Evolutionary conservation across 2,888 invertebrate species (phyloP).

Genomic region (Synergus itoensis): DNA sequence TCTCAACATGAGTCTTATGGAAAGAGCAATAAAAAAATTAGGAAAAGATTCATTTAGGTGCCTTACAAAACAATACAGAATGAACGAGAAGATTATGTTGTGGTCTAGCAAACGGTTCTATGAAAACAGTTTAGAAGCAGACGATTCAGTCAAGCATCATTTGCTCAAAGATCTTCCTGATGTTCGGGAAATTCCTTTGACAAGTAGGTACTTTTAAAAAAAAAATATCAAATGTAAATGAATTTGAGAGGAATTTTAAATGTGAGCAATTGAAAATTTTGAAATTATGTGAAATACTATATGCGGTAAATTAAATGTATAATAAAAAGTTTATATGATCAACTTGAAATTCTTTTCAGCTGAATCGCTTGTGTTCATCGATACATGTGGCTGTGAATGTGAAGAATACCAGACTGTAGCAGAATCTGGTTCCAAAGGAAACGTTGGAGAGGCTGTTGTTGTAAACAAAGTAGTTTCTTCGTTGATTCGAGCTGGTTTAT

Average conservation of each 20-base stretch:
- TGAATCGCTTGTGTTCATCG: constrained; percentile 78
- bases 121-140: constrained; percentile 77
- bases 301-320: not conserved
- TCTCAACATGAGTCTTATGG: constrained; percentile 79
- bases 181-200: constrained; percentile 74
- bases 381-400: constrained; percentile 80
- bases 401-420: constrained; percentile 73
- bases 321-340: constrained; percentile 33
- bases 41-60: constrained; percentile 74
- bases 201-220: constrained; percentile 60
- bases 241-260: too few species aligned
- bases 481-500: constrained; percentile 77
- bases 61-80: constrained; percentile 80
- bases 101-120: constrained; percentile 80
- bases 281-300: not conserved
- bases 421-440: constrained; percentile 63
- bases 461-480: constrained; percentile 76
- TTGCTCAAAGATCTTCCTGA: constrained; percentile 77
- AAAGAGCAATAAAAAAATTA: constrained; percentile 74
- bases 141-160: constrained; percentile 77
- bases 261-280: not conserved
- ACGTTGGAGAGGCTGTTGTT: constrained; percentile 79
- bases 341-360: constrained; percentile 53
- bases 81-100: constrained; percentile 80
- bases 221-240: not conserved